Base-by-base conservation (phyloP, 2,888 invertebrate genomes). In the Ctenicera cuprea region DNA sequence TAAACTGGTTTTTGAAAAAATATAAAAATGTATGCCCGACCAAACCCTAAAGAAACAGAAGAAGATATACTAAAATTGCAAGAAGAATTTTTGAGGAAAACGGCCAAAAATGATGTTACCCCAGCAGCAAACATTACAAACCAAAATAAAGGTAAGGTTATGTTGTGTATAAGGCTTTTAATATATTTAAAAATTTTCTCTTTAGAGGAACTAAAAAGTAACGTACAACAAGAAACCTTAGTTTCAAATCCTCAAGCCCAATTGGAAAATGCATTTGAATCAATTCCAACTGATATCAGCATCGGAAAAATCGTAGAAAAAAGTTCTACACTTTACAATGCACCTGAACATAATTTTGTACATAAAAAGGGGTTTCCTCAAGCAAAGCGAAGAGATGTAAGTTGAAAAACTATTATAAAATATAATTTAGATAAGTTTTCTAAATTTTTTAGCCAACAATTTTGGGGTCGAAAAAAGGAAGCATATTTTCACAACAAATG, bases 51-150 rank as follows among this genome's bases (percentile, higher is more conserved):
- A 4, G 95, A 95, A 83, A 90, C 89, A 48, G 94, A 95, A 80
- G 92, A 93, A 14, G 94, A 95, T 82, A 89, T 95, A 41, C 87
- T 95, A 18, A 90, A 89, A 71, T 91, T 94, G 90, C 94, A 95
- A 83, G 90, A 92, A 79, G 92, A 93, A 77, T 95, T 93, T 83
- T 84, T 92, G 18, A 87, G 85, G 45, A 88, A 91, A 77, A 90
- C 89, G 74, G 83, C 84, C 9, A 89, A 89, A 73, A 90, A 90
- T 78, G 88, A 89, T 26, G 87, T 91, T 65, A 88, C 90, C 73
- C 91, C 93, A 1, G 90, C 94, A 0, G 94, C 93, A 0, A 90
- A 90, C 82, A 88, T 92, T 12, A 86, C 90, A 73, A 88, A 90
- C 11, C 76, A 69, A 66, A 66, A 76, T 16, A 50, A 57, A 69